phyloP scores from a whole-genome alignment of 1,140 invertebrate genomes.

The Asbolus verrucosus region DNA sequence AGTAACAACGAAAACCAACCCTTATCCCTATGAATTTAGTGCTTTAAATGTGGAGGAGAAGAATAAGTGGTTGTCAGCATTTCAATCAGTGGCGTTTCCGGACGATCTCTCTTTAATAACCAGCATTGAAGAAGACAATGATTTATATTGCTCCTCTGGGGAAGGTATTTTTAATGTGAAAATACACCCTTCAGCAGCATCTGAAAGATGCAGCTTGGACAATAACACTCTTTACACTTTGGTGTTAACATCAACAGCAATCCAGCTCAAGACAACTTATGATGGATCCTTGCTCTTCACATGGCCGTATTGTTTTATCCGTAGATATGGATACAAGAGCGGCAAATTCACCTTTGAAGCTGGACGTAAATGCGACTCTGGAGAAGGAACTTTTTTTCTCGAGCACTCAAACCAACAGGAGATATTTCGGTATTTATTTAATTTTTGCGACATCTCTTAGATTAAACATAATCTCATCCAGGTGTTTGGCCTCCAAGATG shows the following conservation, averaged over 20 bases:
- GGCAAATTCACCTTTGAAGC: slow-evolving; percentile 91
- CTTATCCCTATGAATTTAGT: slow-evolving; percentile 77
- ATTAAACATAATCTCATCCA: slow-evolving; percentile 14
- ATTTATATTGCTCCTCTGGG: slow-evolving; percentile 84
- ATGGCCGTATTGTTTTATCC: slow-evolving; percentile 90
- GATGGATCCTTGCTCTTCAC: slow-evolving; percentile 76
- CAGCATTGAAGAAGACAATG: slow-evolving; percentile 86
- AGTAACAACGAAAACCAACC: slow-evolving; percentile 82
- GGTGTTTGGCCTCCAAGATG: slow-evolving; percentile 82
- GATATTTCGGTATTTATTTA: slow-evolving; percentile 72
- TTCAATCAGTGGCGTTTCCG: slow-evolving; percentile 87
- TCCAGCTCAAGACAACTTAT: slow-evolving; percentile 78
- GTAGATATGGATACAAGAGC: slow-evolving; percentile 84
- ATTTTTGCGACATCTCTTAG: not conserved
- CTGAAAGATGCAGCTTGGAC: slow-evolving; percentile 78
- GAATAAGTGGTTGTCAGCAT: slow-evolving; percentile 79
- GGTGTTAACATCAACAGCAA: slow-evolving; percentile 77
- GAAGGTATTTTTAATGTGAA: slow-evolving; percentile 84
- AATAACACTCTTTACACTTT: slow-evolving; percentile 76
- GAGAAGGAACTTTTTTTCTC: slow-evolving; percentile 85
- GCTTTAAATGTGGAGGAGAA: slow-evolving; percentile 78
- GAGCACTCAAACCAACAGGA: slow-evolving; percentile 83
- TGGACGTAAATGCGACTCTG: slow-evolving; percentile 88
- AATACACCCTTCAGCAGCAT: slow-evolving; percentile 82
- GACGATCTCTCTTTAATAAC: slow-evolving; percentile 72